Base-by-base conservation (phyloP, 1,140 invertebrate species). In the Apis florea region DNA sequence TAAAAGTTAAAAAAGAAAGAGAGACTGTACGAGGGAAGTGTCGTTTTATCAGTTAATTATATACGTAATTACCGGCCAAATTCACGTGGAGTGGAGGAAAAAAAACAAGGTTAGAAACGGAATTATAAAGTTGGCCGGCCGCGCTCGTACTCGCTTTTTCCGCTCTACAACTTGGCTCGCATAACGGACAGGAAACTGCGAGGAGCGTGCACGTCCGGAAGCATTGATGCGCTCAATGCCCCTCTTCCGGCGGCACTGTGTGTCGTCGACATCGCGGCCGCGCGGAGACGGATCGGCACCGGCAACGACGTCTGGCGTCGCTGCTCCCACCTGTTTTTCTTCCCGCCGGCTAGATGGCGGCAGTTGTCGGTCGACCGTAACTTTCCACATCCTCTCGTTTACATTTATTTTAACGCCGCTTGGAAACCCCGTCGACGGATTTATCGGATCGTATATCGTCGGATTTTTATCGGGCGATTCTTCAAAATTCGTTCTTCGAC, bases 151-250 rank as follows among this genome's bases (percentile, higher is more conserved):
- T 79, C 61, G 69, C 47, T 87, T 79, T 89, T 85, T 90, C 80
- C 86, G 84, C 77, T 84, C 67, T 79, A 78, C 56, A 81, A 86
- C 61, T 67, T 78, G 74, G 73, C 53, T 77, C 56, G 69, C 49
- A 66, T 71, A 84, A 85, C 61, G 56, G 86, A 79, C 82, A 85
- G 87, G 88, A 90, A 90, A 84, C 83, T 72, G 72, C 72, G 77
- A 81, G 67, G 82, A 89, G 79, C 80, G 75, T 74, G 79, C 58
- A 72, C 56, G 61, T 61, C 89, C 90, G 90, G 88, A 90, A 88
- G 73, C 79, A 58, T 81, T 84, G 82, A 89, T 88, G 87, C 87
- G 83, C 84, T 86, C 67, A 80, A 89, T 89, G 84, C 82, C 74
- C 85, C 80, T 63, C 79, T 90, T 86, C 85, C 88, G 83, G 77